A percentile compares a stretch with the other conserved stretches of the same genome.
Evolutionary conservation across 2,113 vertebrate genomes (phyloP).

Genomic region (Sylvietta virens): DNA sequence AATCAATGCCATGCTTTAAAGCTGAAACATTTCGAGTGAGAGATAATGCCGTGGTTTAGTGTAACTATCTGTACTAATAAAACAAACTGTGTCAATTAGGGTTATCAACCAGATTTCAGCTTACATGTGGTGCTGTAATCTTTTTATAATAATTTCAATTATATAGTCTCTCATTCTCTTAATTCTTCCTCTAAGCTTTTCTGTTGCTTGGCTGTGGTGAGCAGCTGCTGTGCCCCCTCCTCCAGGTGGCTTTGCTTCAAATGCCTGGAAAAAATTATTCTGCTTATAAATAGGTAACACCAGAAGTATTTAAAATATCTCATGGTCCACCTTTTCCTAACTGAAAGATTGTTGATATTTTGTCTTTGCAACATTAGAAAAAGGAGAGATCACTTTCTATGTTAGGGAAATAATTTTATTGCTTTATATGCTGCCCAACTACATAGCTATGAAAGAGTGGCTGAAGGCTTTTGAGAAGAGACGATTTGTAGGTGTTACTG

Average conservation of each 20-base stretch:
- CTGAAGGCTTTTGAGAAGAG: neutral
- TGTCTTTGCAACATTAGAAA: neutral
- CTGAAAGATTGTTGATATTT: neutral
- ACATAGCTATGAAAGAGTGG: neutral
- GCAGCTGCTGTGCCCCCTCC: neutral
- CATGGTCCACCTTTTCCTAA: neutral
- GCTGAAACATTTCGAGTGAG: neutral
- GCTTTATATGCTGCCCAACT: neutral
- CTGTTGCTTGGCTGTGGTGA: neutral
- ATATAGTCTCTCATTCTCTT: neutral
- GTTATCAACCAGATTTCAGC: neutral
- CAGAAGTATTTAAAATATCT: neutral
- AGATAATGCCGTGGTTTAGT: neutral
- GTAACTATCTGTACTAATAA: neutral
- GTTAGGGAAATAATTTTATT: neutral
- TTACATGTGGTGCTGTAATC: neutral
- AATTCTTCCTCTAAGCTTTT: neutral
- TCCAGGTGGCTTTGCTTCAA: neutral
- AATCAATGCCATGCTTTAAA: neutral
- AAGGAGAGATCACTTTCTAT: neutral
- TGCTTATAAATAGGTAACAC: neutral
- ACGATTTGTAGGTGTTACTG: neutral
- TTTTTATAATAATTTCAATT: neutral
- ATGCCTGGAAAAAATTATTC: neutral
- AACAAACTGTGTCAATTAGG: neutral